Evolutionary conservation across 23 tunicate species (phyloP), one percentile per base, ranked within the genome.

Genomic region (Clavelina lepadiformis): DNA sequence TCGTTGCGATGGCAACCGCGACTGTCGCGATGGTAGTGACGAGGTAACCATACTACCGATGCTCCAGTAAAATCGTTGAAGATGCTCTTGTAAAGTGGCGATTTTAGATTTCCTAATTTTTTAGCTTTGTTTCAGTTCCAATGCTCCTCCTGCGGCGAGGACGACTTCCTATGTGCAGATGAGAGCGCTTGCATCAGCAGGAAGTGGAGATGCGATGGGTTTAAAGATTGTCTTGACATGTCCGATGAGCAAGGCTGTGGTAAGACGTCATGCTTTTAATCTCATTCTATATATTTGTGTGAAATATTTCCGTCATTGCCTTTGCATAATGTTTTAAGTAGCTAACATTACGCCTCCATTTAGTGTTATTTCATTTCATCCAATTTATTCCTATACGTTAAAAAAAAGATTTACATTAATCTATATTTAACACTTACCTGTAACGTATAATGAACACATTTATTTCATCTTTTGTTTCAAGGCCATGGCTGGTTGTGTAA

Each of bases 201-300:
- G 21, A 64, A 75, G 26, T 31, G 61, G 50, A 51, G 72, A 31
- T 75, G 81, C 35, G 81, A 75, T 47, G 81, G 72, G n/a, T 63
- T 35, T 31, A 50, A 46, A 63, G 81, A 75, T 51, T 75, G 81
- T 51, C n/a, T 22, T 24, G 81, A 75, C 31, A 63, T 75, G 33
- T 75, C 81, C 3, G 81, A 75, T 24, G 81, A 75, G 33, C 46
- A 31, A 25, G 50, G 69, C 23, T 75, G 81, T 58, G 64, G 78
- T 72, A 60, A 72, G 78, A 19, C 23, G 20, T 7, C 8, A 67
- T n/a, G n/a, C n/a, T n/a, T n/a, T n/a, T n/a, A n/a, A n/a, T n/a
- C n/a, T n/a, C n/a, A n/a, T n/a, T n/a, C n/a, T n/a, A n/a, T n/a
- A n/a, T n/a, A n/a, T n/a, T n/a, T n/a, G n/a, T n/a, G n/a, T n/a